Conservation (phyloP, 2,888 invertebrate genomes). For the Alentia gelatinosa region DNA sequence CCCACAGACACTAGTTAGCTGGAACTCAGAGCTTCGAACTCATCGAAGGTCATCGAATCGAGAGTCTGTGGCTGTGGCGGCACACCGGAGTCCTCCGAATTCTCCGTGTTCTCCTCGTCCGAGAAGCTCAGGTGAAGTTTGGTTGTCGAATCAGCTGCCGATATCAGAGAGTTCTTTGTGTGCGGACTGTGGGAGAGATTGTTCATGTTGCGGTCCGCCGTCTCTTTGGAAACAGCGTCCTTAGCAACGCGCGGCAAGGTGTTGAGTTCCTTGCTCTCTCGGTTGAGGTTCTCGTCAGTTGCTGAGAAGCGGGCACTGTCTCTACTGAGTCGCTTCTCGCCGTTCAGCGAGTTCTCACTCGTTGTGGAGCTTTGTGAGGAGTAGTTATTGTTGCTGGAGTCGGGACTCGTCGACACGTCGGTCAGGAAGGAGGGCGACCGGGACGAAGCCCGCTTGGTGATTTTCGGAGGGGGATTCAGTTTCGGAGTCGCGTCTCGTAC, state of each 20-base stretch:
- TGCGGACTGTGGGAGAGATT: background rate
- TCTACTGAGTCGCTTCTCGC: constrained; percentile 33
- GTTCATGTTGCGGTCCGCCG: constrained; percentile 44
- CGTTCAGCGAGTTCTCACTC: constrained; percentile 39
- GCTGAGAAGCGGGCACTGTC: constrained; percentile 26
- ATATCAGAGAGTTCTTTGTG: constrained; percentile 25
- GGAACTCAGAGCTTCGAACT: constrained; percentile 63
- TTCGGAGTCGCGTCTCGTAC: constrained; percentile 57
- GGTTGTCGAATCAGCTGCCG: constrained; percentile 11
- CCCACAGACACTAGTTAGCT: background rate
- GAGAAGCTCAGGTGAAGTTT: constrained; percentile 66
- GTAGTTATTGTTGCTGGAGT: constrained; percentile 37
- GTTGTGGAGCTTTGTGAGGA: constrained; percentile 47
- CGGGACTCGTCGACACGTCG: constrained; percentile 41
- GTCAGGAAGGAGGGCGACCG: background rate
- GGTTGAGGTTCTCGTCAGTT: background rate
- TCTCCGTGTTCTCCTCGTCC: constrained; percentile 67
- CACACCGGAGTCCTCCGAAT: constrained; percentile 66
- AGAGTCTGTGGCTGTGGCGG: constrained; percentile 60
- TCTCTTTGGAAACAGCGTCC: background rate
- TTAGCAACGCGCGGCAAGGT: background rate
- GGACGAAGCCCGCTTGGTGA: background rate
- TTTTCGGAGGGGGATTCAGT: constrained; percentile 63
- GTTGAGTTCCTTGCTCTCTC: constrained; percentile 48
- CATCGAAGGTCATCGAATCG: constrained; percentile 65